Evolutionary conservation across 2,113 vertebrate species (phyloP).

Genomic region (Ophiodon elongatus): DNA sequence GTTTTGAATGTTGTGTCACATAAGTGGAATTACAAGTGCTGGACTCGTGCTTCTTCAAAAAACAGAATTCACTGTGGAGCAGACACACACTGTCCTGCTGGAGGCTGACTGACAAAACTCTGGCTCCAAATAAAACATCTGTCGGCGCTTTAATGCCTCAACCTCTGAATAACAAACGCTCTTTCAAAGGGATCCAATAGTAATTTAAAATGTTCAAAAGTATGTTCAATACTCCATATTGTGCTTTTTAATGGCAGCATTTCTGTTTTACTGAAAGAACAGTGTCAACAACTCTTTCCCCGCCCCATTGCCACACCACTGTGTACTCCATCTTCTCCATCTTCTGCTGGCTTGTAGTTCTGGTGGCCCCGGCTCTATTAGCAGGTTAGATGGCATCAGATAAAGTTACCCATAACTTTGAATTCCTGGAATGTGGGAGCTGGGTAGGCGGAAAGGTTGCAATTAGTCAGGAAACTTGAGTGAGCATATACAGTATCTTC

Average conservation of each 20-base stretch:
- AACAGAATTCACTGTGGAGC: not conserved
- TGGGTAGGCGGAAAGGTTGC: not conserved
- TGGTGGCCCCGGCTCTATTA: not conserved
- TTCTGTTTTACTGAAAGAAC: not conserved
- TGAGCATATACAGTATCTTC: not conserved
- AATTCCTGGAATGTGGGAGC: not conserved
- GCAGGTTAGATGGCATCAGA: not conserved
- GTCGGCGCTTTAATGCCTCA: not conserved
- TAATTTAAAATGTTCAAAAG: slow-evolving; percentile 20
- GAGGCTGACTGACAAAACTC: slow-evolving; percentile 31
- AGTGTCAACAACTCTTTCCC: not conserved
- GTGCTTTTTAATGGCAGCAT: not conserved
- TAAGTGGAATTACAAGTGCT: not conserved
- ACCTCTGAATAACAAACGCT: slow-evolving; percentile 4
- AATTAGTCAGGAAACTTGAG: not conserved
- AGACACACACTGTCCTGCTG: not conserved
- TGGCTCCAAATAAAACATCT: slow-evolving; percentile 20
- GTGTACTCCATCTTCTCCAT: not conserved
- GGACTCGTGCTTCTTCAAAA: not conserved
- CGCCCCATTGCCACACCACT: too few relatives aligned
- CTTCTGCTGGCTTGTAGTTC: not conserved
- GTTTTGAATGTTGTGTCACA: not conserved
- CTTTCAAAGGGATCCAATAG: slow-evolving; percentile 19
- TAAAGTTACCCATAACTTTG: not conserved
- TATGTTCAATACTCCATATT: not conserved